Evolutionary conservation across 2,113 vertebrate species (phyloP), one percentile per base, ranked within the genome.

Genomic region (Tympanuchus pallidicinctus): DNA sequence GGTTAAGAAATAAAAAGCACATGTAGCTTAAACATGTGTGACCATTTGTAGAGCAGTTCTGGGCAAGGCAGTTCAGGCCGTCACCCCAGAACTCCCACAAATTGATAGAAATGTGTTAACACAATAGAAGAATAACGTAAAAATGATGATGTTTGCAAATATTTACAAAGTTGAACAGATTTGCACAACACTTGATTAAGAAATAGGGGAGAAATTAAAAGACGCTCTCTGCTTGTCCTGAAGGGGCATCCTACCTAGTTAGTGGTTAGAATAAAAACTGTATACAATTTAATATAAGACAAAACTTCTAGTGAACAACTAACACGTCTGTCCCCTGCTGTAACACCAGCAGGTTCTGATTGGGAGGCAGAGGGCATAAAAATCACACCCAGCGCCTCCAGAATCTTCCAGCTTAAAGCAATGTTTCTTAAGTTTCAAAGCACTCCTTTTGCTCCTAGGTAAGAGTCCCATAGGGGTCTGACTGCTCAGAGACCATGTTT

Each of bases 221-320:
- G 94, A 97, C 92, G 93, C 97, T 97, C 97, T 98, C 97, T 97
- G 98, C 97, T 98, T 98, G 98, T 98, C 97, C 97, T 98, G 97
- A 97, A 97, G 98, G 98, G 98, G 97, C 95, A 98, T 97, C 97
- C 98, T 98, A 98, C 97, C 97, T 98, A 98, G 97, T 98, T 98
- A 98, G 98, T 98, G 98, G 98, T 98, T 98, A 98, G 97, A 98
- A 98, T 98, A 98, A 98, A 98, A 98, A 98, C 98, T 98, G 98
- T 98, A 98, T 98, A 98, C 97, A 98, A 98, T 98, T 98, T 98
- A 97, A 98, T 97, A 98, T 97, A 98, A 98, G 97, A 98, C 97
- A 98, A 98, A 97, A 97, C 97, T 98, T 97, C 98, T 97, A 98
- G 96, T 96, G 96, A 97, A 98, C 97, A 95, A 97, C 97, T 97